Conservation (phyloP, 2,113 vertebrate genomes). For the Pagrus major region DNA sequence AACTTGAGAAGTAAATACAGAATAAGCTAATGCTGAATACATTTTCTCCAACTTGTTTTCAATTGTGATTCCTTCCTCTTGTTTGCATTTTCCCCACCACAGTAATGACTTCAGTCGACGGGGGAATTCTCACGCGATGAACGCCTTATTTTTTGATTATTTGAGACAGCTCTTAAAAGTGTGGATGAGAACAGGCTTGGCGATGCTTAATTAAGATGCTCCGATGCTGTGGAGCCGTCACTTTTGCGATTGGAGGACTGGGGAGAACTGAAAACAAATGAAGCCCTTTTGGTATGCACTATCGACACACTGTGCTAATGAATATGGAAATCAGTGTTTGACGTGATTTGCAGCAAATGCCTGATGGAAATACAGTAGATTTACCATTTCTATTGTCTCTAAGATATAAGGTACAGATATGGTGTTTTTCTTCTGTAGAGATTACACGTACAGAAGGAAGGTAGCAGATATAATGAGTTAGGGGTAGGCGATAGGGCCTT, state of each 20-base stretch:
- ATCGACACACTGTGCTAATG: constrained; percentile 61
- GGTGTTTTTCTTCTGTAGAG: neutral
- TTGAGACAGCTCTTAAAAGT: constrained; percentile 56
- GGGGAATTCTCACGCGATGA: constrained; percentile 40
- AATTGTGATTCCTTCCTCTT: constrained; percentile 18
- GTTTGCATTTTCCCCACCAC: constrained; percentile 26
- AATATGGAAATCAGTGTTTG: constrained; percentile 60
- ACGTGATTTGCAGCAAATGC: neutral
- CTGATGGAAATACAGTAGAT: constrained; percentile 20
- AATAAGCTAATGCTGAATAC: constrained; percentile 1
- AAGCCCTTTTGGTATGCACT: constrained; percentile 47
- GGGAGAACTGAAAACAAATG: constrained; percentile 64
- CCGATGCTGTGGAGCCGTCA: constrained; percentile 53
- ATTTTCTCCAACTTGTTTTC: constrained; percentile 18
- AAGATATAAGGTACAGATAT: neutral
- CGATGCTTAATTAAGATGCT: constrained; percentile 75
- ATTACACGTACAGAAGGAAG: neutral
- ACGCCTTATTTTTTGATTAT: constrained; percentile 58
- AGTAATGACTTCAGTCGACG: constrained; percentile 28
- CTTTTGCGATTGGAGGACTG: constrained; percentile 37
- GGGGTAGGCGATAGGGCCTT: no score
- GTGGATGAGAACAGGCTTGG: constrained; percentile 7
- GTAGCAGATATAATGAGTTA: neutral
- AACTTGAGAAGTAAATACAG: constrained; percentile 4
- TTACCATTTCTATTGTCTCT: neutral